Evolutionary conservation across 1,140 invertebrate species (phyloP), one percentile per base, ranked within the genome.

Genomic region (Philopotamus ludificatus): DNA sequence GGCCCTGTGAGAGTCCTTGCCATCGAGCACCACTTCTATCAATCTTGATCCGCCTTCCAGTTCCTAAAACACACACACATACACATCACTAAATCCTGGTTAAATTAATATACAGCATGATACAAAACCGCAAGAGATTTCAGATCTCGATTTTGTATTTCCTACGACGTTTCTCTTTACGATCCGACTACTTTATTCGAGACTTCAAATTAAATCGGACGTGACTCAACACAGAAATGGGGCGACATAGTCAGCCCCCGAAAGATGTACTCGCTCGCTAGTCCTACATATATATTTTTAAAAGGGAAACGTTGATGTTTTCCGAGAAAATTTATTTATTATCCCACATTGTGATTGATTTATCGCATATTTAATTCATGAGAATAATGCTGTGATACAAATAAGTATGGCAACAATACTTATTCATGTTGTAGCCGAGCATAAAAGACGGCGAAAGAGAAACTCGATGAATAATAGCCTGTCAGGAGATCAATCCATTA

Each of bases 401-500:
- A 1, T 16, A 7, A 25, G 23, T 55, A 55, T 26, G 28, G 10
- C 51, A 55, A 28, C 15, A 34, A 4, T 16, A 18, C 15, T 50
- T 50, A 18, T 21, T 34, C 28, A 7, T 12, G 12, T 4, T 50
- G 21, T 50, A 18, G 47, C 47, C 15, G 47, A 44, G 12, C 12
- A 44, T 18, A 44, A 44, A 50, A 18, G n/a, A 34, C 28, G 28
- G 12, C 15, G 12, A 22, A 21, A 53, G 50, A 42, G 54, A 57
- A 42, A n/a, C 54, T 16, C 12, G 21, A 57, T 57, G 54, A 57
- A 39, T 57, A 39, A 57, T 57, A 42, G 54, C 39, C 34, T 28
- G 54, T 57, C 54, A 28, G 23, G 39, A 57, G 34, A 42, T 57
- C 54, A 57, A 57, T 57, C 54, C 34, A 57, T 57, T 57, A 57